These are phyloP conservation scores for Cardinalis cardinalis DNA, from an alignment of 2,113 vertebrate genomes.

Conservation along the genomic window DNA sequence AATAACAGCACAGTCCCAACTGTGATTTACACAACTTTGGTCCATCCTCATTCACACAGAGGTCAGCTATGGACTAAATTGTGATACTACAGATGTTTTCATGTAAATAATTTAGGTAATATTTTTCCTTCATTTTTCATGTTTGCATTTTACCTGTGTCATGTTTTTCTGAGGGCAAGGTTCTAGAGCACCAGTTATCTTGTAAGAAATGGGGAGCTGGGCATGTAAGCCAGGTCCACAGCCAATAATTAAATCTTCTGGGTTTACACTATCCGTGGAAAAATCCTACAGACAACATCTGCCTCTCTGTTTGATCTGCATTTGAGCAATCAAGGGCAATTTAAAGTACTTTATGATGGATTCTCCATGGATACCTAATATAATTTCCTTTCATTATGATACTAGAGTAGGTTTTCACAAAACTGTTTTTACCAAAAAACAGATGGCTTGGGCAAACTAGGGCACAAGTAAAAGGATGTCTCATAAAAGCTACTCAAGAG, in stretches of 20 bases:
- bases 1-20: not conserved
- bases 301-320: not conserved
- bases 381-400: not conserved
- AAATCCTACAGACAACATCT: not conserved
- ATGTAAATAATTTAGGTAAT: not conserved
- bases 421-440: not conserved
- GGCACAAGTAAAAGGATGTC: not conserved
- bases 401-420: not conserved
- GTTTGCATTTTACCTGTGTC: not conserved
- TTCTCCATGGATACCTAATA: slow-evolving; percentile 10
- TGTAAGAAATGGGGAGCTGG: not conserved
- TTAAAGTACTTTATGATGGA: not conserved
- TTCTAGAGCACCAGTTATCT: not conserved
- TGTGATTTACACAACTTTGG: not conserved
- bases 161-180: not conserved
- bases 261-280: not conserved
- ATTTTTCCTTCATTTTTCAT: not conserved
- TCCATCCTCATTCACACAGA: not conserved
- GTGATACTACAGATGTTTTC: not conserved
- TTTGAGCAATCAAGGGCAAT: not conserved
- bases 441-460: slow-evolving; percentile 13
- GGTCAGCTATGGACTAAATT: not conserved
- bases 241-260: not conserved
- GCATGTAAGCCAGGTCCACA: not conserved
- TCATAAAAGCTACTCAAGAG: not conserved